phyloP scores from a whole-genome alignment of 1,140 invertebrate genomes.

The Paraescarpia echinospica region DNA sequence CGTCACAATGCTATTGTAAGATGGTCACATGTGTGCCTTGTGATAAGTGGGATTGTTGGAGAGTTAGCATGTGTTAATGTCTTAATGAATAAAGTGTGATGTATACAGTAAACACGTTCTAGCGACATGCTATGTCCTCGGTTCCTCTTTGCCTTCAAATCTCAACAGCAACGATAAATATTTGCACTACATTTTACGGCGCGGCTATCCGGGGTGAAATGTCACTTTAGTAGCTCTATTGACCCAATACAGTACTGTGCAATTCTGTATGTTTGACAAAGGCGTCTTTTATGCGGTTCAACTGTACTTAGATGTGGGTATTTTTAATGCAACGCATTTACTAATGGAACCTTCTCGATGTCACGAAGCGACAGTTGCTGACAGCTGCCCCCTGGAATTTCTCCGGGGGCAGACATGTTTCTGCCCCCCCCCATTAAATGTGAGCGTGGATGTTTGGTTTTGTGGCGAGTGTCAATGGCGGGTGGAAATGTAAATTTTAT shows the following conservation, averaged over 20 bases:
- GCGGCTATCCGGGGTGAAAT: background rate
- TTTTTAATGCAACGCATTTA: background rate
- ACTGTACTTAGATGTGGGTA: background rate
- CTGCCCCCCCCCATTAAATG: no score
- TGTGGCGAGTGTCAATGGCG: no score
- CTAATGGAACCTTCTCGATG: background rate
- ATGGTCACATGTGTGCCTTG: background rate
- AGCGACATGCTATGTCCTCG: background rate
- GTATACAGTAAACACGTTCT: background rate
- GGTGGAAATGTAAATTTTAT: no score
- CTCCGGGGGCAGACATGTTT: no score
- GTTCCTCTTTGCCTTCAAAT: background rate
- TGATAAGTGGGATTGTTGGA: background rate
- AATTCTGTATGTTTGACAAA: background rate
- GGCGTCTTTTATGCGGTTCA: background rate
- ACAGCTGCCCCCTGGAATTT: no score
- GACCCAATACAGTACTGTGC: background rate
- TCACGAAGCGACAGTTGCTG: no score
- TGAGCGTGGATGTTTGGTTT: no score
- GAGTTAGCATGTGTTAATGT: no score
- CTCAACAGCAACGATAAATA: background rate
- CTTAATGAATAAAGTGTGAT: background rate
- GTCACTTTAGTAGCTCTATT: background rate
- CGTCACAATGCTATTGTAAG: background rate
- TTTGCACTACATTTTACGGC: background rate